Conservation (phyloP, 2,888 invertebrate genomes). For the Coelopa pilipes region DNA sequence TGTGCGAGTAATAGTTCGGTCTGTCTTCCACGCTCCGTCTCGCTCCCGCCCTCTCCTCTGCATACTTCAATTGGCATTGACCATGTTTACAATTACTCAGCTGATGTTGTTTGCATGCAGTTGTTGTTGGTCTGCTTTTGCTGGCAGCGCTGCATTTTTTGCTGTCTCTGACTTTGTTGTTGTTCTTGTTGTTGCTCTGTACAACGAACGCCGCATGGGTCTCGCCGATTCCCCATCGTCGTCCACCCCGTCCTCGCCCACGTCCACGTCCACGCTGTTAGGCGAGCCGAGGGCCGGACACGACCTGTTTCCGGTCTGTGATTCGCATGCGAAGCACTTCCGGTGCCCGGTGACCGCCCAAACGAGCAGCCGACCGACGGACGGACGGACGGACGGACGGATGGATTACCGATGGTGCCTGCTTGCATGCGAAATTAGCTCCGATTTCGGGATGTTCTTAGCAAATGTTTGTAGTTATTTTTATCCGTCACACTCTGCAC, state of each 20-base stretch:
- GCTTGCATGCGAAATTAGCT: background rate
- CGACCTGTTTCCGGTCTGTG: slow-evolving; percentile 21
- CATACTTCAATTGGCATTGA: slow-evolving; percentile 19
- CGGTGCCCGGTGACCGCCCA: background rate
- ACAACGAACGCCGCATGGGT: background rate
- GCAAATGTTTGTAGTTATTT: background rate
- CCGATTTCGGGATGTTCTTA: background rate
- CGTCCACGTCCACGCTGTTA: background rate
- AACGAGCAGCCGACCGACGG: no score
- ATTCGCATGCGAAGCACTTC: slow-evolving; percentile 16
- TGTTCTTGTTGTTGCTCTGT: background rate
- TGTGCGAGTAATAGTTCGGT: slow-evolving; percentile 3
- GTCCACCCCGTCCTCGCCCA: background rate
- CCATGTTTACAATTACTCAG: slow-evolving; percentile 15
- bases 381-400: background rate
- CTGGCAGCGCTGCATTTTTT: background rate
- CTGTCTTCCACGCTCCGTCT: no score
- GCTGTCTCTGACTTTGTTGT: no score
- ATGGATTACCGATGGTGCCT: no score
- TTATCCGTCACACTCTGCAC: background rate
- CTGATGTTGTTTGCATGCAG: slow-evolving; percentile 11
- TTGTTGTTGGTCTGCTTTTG: slow-evolving; percentile 5
- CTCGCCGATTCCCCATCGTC: background rate
- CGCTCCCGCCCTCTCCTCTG: background rate
- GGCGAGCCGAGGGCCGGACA: background rate